These are phyloP conservation scores for Microcaecilia unicolor DNA, from an alignment of 2,797 vertebrate species.

Conservation along the genomic window DNA sequence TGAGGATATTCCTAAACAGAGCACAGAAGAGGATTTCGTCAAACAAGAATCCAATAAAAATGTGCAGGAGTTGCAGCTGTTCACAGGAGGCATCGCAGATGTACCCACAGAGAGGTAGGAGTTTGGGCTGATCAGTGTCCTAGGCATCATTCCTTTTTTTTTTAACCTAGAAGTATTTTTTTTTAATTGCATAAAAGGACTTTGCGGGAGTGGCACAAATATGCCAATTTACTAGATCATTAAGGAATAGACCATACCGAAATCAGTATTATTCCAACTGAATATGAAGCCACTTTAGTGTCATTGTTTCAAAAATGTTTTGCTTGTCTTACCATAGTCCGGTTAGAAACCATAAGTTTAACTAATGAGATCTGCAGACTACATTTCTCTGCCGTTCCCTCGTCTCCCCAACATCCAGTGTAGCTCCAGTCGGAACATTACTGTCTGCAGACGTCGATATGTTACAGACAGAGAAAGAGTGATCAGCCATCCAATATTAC, in stretches of 20 bases:
- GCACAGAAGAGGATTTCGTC: slow-evolving; percentile 46
- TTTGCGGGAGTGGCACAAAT: background rate
- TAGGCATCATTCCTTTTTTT: no score
- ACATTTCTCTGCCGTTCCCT: background rate
- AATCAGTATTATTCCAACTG: background rate
- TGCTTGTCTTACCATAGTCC: no score
- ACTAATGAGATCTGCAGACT: background rate
- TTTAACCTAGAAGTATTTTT: slow-evolving; percentile 12
- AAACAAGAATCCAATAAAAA: slow-evolving; percentile 58
- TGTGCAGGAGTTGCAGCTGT: slow-evolving; percentile 64
- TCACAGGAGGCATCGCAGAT: slow-evolving; percentile 59
- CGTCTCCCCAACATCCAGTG: background rate
- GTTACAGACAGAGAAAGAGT: background rate
- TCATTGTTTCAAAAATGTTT: no score
- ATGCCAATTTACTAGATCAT: no score
- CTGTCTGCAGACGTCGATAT: background rate
- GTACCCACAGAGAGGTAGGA: slow-evolving; percentile 80
- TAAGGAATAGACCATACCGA: background rate
- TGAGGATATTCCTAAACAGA: slow-evolving; percentile 63
- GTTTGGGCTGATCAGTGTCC: slow-evolving; percentile 14
- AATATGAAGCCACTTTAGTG: background rate
- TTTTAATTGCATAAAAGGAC: slow-evolving; percentile 13
- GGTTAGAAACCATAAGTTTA: no score
- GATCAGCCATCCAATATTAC: background rate
- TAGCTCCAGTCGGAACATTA: background rate